These are phyloP conservation scores for Rugalucina vietnamica DNA, from an alignment of 2,888 invertebrate species.

Conservation along the genomic window DNA sequence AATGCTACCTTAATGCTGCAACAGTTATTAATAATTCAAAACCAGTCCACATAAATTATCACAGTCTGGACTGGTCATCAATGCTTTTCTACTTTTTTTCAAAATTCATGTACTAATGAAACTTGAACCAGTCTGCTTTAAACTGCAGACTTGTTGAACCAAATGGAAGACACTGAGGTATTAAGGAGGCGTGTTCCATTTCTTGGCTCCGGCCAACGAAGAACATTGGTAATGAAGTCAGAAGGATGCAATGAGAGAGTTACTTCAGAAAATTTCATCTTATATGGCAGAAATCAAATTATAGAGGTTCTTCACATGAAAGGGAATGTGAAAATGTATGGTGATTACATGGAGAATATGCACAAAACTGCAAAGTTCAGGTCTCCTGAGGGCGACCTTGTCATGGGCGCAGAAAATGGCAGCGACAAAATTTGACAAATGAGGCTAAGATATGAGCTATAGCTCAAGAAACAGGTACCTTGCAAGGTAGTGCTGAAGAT, in stretches of 20 bases:
- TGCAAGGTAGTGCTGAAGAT: neutral
- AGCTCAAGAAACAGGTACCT: neutral
- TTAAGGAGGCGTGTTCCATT: neutral
- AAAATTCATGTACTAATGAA: too few relatives aligned
- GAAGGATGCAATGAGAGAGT: neutral
- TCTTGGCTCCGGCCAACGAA: neutral
- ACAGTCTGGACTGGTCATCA: neutral
- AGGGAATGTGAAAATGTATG: constrained; percentile 3
- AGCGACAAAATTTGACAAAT: neutral
- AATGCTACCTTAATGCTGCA: neutral
- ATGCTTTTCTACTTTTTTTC: too few relatives aligned
- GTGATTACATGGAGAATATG: neutral
- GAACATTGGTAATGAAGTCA: neutral
- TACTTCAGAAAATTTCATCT: constrained; percentile 15
- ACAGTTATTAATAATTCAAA: neutral
- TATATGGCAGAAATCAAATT: constrained; percentile 5
- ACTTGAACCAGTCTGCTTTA: too few relatives aligned
- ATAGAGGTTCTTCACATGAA: neutral
- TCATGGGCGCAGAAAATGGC: neutral
- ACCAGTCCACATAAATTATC: neutral
- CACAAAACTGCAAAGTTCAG: constrained; percentile 1
- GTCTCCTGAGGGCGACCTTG: neutral
- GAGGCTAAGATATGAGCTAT: neutral
- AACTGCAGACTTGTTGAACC: too few relatives aligned
- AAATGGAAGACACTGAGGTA: too few relatives aligned